Percentiles rank a stretch among this genome's conserved stretches.
phyloP scores from a whole-genome alignment of 2,797 vertebrate species.

The Uromys caudimaculatus region DNA sequence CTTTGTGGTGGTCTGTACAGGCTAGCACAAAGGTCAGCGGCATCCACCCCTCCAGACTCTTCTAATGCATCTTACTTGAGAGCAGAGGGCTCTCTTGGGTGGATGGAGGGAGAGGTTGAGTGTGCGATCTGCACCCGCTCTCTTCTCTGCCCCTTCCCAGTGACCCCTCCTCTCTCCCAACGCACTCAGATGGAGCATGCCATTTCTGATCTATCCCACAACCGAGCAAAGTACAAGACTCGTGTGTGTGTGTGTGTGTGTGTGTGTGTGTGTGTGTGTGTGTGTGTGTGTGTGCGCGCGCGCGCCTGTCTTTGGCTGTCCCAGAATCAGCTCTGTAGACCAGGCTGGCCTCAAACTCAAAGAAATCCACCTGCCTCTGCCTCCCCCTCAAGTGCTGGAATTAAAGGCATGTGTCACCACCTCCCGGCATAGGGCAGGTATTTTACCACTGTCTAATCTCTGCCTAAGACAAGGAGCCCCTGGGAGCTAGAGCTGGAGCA shows the following conservation, averaged over 20 bases:
- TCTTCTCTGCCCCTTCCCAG: not conserved
- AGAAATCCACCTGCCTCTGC: not conserved
- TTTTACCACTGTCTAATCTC: not conserved
- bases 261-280: too few species aligned
- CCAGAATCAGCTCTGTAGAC: not conserved
- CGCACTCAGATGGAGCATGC: not conserved
- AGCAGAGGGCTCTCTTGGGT: not conserved
- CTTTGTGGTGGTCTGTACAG: not conserved
- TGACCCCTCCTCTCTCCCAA: not conserved
- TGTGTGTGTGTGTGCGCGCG: too few species aligned
- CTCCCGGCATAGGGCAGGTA: not conserved
- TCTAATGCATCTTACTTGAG: not conserved
- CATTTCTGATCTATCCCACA: not conserved
- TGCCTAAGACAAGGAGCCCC: not conserved
- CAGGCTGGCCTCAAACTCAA: not conserved
- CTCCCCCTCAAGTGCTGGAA: not conserved
- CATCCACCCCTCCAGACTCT: not conserved
- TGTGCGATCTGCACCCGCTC: not conserved
- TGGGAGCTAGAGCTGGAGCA: not conserved
- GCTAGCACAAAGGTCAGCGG: not conserved
- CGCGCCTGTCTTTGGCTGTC: not conserved
- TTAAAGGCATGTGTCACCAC: not conserved
- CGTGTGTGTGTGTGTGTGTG: too few species aligned
- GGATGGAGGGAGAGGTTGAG: not conserved
- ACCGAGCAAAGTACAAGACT: not conserved